Evolutionary conservation across 2,888 invertebrate species (phyloP), one percentile per base, ranked within the genome.

Genomic region (Parasteatoda lunata): DNA sequence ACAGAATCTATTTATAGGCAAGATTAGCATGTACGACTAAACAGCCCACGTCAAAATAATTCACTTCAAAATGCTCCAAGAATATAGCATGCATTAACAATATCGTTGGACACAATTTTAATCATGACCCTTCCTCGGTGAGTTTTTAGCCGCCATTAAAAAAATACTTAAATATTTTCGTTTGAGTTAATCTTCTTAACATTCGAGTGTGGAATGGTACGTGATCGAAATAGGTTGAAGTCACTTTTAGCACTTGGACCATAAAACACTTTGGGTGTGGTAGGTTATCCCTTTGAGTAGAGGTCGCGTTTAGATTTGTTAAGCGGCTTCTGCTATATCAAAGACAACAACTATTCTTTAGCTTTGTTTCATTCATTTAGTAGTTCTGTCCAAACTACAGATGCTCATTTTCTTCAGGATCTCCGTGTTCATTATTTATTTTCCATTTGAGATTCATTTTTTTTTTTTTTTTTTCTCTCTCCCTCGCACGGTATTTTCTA

Each of bases 211-310:
- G 85, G 85, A 86, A 86, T 80, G 48, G 77, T 86, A 86, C 85
- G 85, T 86, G 85, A 80, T 86, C 77, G 49, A 80, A 80, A 86
- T 86, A 77, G 30, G 80, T 72, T 81, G 80, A 76, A 86, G 80
- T 86, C 85, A 76, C 76, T 86, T 80, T 80, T 80, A 80, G 77
- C 80, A 80, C 80, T 86, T 76, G 66, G 80, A 80, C 80, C 85
- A 86, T 86, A 86, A 86, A 86, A 86, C 85, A 86, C 85, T 86
- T 30, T 51, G 85, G 85, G 85, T 76, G 85, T 86, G 85, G 85
- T 80, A 68, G 85, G 85, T 86, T 86, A 86, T 86, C 80, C 85
- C 59, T 86, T 86, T 86, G 69, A 47, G 48, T 47, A 80, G 80
- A 86, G 85, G 85, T 86, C 85, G 80, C 75, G 79, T 78, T 78